These are phyloP conservation scores for Melanerpes formicivorus DNA, from an alignment of 2,113 vertebrate genomes.

Conservation along the genomic window DNA sequence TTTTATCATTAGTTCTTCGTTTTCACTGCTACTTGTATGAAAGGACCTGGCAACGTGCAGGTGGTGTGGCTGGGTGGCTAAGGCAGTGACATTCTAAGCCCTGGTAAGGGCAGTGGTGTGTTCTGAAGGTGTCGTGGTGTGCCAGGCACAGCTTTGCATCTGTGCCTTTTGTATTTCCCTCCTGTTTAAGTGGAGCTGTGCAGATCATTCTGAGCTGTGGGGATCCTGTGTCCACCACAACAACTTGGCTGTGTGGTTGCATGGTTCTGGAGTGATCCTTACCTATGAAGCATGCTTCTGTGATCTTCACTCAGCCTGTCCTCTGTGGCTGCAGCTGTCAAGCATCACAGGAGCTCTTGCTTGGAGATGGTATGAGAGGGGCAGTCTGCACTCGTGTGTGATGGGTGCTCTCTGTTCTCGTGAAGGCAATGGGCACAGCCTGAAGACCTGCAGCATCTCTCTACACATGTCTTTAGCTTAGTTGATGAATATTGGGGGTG, in stretches of 20 bases:
- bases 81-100: conserved; percentile 10
- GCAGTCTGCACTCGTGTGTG: not conserved
- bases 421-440: not conserved
- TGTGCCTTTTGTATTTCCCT: not conserved
- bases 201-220: fast-evolving
- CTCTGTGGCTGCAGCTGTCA: not conserved
- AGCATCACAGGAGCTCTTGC: not conserved
- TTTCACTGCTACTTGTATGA: not conserved
- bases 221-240: not conserved
- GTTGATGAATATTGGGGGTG: not conserved
- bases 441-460: not conserved
- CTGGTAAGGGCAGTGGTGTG: not conserved
- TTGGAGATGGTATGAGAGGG: not conserved
- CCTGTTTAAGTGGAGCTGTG: not conserved
- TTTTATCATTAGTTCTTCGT: not conserved
- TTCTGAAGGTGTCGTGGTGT: not conserved
- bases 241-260: not conserved
- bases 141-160: not conserved
- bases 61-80: not conserved
- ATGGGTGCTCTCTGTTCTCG: not conserved
- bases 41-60: not conserved
- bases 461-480: not conserved
- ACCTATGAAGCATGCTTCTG: not conserved
- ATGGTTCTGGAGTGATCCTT: not conserved
- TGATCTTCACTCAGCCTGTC: not conserved